Conservation (phyloP, 53 echinoderm and acorn worm species). For the Pentamera pediparva region DNA sequence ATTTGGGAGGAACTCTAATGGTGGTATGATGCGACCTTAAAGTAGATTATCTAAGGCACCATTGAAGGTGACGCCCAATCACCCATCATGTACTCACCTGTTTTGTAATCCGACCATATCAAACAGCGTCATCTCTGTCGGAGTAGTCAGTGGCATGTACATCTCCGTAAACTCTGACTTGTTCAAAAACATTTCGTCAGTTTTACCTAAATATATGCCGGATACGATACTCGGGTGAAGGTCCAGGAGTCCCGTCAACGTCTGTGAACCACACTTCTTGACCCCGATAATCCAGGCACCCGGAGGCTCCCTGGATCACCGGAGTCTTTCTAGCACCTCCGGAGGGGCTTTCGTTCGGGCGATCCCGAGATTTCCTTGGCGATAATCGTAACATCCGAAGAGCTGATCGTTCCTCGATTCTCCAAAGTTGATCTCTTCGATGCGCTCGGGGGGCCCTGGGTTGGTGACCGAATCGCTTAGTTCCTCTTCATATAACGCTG, state of each 20-base stretch:
- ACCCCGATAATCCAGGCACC: constrained; percentile 23
- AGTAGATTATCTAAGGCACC: too few relatives aligned
- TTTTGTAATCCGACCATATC: constrained; percentile 15
- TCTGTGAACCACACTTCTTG: constrained; percentile 31
- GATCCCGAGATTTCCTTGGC: constrained; percentile 2
- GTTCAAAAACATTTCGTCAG: not conserved
- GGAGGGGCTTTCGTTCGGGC: not conserved
- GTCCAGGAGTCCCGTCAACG: constrained; percentile 4
- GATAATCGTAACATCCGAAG: constrained; percentile 4
- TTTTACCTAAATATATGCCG: not conserved
- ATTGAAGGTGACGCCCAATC: too few relatives aligned
- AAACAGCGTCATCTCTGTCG: not conserved
- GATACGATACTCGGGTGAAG: constrained; percentile 11
- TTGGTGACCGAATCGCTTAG: too few relatives aligned
- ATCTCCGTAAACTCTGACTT: not conserved
- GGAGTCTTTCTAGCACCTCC: not conserved
- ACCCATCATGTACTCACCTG: too few relatives aligned
- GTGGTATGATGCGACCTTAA: too few relatives aligned
- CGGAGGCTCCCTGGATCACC: not conserved
- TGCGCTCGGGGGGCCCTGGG: too few relatives aligned
- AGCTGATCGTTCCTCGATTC: constrained; percentile 11
- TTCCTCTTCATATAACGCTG: too few relatives aligned
- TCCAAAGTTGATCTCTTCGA: too few relatives aligned
- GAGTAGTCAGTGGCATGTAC: constrained; percentile 1
- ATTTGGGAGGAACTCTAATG: too few relatives aligned